Percentiles rank a stretch among this genome's conserved stretches.
These are phyloP conservation scores for Tetranychus urticae DNA, from an alignment of 1,140 invertebrate species.

Conservation along the genomic window DNA sequence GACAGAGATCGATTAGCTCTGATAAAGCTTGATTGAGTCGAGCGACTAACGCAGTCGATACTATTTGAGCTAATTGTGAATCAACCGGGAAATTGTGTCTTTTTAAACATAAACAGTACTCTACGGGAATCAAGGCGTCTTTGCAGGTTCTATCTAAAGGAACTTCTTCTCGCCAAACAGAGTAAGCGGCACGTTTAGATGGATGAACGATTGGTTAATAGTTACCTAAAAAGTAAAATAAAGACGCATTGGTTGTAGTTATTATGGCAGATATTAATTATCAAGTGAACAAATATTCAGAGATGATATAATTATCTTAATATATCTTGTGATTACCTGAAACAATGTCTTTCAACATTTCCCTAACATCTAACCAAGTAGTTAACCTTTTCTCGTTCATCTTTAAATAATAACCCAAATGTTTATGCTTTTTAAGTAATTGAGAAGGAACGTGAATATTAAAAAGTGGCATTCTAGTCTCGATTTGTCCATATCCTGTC, in stretches of 20 bases:
- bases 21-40: background rate
- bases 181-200: background rate
- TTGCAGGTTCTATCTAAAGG: conserved; percentile 5
- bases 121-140: conserved; percentile 3
- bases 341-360: conserved; percentile 14
- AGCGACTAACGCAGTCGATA: background rate
- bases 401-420: conserved; percentile 3
- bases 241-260: no score
- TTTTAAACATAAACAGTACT: conserved; percentile 3
- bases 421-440: conserved; percentile 8
- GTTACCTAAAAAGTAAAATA: no score
- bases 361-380: conserved; percentile 15
- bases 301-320: no score
- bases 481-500: conserved; percentile 15
- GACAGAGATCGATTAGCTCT: background rate
- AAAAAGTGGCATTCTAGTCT: conserved; percentile 18
- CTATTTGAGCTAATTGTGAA: background rate
- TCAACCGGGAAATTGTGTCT: background rate
- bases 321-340: no score
- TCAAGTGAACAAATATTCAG: no score
- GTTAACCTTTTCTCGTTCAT: conserved; percentile 6
- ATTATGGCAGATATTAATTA: no score
- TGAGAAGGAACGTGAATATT: conserved; percentile 13
- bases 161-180: background rate
- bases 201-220: background rate